Conservation (phyloP, 2,888 invertebrate species). For the Metacarcinus magister region DNA sequence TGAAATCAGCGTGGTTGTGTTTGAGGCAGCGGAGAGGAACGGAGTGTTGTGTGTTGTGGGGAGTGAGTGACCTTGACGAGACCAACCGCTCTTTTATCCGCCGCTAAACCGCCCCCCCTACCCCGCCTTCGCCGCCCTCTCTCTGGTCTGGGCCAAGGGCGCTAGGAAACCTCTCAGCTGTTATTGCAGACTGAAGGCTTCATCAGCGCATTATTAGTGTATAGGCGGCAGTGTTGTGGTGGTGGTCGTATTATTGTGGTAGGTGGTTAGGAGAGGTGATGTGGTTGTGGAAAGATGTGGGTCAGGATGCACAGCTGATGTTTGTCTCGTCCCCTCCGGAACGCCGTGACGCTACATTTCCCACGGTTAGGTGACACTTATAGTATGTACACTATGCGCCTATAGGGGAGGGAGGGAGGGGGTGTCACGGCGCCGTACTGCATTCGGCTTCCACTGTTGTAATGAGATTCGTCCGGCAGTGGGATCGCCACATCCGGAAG, state of each 20-base stretch:
- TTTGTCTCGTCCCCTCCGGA: neutral
- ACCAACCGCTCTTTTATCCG: neutral
- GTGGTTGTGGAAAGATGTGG: neutral
- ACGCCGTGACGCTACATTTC: constrained; percentile 13
- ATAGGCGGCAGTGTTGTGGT: neutral
- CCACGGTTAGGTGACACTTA: constrained; percentile 8
- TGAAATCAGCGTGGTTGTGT: neutral
- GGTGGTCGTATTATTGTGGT: neutral
- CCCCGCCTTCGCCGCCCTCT: neutral
- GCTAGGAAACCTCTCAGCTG: neutral
- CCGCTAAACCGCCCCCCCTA: neutral
- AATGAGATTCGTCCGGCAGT: too few species aligned
- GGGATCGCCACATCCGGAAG: too few species aligned
- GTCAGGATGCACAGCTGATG: neutral
- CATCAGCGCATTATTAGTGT: constrained; percentile 11
- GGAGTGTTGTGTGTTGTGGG: neutral
- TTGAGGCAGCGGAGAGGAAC: neutral
- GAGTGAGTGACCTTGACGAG: constrained; percentile 35
- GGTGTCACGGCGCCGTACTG: neutral
- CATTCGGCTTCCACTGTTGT: too few species aligned
- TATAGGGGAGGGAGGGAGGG: neutral
- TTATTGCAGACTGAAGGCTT: constrained; percentile 38
- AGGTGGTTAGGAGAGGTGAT: neutral
- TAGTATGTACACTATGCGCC: neutral
- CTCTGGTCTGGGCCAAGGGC: constrained; percentile 10